Base-by-base conservation (phyloP, 2,888 invertebrate species). In the Eremobia ochroleuca region DNA sequence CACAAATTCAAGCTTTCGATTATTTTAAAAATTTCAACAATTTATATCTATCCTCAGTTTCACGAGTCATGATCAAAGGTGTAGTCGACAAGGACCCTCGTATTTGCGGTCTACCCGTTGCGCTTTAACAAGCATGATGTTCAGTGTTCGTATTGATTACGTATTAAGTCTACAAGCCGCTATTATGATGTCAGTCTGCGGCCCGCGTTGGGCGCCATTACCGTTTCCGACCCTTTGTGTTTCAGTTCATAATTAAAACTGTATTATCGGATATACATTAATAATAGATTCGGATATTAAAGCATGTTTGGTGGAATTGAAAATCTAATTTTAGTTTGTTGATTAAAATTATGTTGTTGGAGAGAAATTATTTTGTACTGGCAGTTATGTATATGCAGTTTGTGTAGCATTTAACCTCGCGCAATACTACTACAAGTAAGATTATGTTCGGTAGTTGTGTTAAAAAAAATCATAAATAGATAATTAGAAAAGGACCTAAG, bases 171-270 rank as follows among this genome's bases (percentile, higher is more conserved):
- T 81, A 83, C 79, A 73, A 77, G 77, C 77, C 80, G 66, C 73
- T 88, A 87, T 88, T 83, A 81, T 81, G 87, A 80, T 87, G 89
- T 82, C 81, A 88, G 78, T 76, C 69, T 76, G 77, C 71, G 78
- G 83, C 83, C 88, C 88, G 79, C 83, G 90, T 84, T 89, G 90
- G 90, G 91, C 86, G 89, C 89, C 90, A 92, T 88, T 89, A 88
- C 82, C 73, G 87, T 80, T 81, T 73, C 81, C 79, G 75, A 82
- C 85, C 79, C 76, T 79, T 86, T 82, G 79, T 86, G 82, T 87
- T 85, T 79, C 79, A 52, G 61, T 74, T 82, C 85, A 87, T 87
- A 87, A 85, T 85, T 87, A 87, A 83, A 87, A 84, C 79, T 81
- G 79, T 79, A 81, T 83, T 86, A 81, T 88, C 85, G 80, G 81